Evolutionary conservation across 2,888 invertebrate genomes (phyloP).

Genomic region (Minunthozetes semirufus): DNA sequence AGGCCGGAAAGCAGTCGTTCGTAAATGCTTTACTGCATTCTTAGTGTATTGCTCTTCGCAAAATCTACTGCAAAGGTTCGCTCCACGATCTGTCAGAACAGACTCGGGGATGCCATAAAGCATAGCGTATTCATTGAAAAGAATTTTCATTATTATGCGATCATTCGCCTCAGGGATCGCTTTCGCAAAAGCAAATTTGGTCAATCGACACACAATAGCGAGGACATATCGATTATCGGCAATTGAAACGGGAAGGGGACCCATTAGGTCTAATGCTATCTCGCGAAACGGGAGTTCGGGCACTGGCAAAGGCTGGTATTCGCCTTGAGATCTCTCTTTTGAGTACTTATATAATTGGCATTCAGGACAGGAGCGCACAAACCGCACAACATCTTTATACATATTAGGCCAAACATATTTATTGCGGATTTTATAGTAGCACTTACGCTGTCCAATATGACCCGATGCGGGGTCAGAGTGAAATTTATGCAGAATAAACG

Average conservation of each 20-base stretch:
- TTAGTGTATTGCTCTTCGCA: neutral
- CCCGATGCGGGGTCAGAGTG: too few species aligned
- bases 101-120: neutral
- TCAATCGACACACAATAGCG: neutral
- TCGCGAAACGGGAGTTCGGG: neutral
- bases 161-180: neutral
- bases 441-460: too few species aligned
- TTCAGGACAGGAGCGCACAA: neutral
- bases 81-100: neutral
- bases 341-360: neutral
- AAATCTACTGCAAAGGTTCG: neutral
- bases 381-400: neutral
- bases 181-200: neutral
- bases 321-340: neutral
- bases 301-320: neutral
- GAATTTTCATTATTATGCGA: neutral
- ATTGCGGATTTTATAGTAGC: too few species aligned
- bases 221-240: neutral
- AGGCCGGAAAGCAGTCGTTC: neutral
- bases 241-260: neutral
- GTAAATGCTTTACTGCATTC: neutral
- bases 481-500: too few species aligned
- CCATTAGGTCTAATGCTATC: neutral
- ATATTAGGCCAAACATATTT: neutral
- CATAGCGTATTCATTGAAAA: neutral